Conservation (phyloP, 2,797 vertebrate species). For the Pterois miles region DNA sequence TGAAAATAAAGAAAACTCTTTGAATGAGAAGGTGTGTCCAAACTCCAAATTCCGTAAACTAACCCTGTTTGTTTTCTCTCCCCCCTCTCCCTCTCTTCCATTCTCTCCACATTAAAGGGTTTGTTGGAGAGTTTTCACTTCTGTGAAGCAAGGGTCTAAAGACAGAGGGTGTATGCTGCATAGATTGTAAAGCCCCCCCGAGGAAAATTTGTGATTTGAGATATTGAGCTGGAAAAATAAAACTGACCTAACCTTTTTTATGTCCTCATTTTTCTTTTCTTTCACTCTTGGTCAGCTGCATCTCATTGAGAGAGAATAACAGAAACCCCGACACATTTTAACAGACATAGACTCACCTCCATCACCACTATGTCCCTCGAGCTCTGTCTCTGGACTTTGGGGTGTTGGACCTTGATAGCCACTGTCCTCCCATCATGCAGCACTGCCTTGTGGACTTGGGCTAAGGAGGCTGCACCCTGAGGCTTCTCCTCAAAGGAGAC, state of each 20-base stretch:
- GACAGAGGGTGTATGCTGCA: no score
- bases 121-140: no score
- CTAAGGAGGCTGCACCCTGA: constrained; percentile 93
- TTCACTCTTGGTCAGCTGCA: background rate
- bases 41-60: no score
- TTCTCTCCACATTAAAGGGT: no score
- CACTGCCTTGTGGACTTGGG: constrained; percentile 96
- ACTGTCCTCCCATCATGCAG: constrained; percentile 91
- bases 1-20: no score
- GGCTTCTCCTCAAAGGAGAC: constrained; percentile 91
- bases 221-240: background rate
- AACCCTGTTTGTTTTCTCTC: no score
- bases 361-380: constrained; percentile 94
- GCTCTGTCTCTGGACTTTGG: constrained; percentile 94
- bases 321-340: background rate
- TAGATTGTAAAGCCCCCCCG: no score
- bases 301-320: background rate
- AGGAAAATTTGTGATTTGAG: no score
- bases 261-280: background rate
- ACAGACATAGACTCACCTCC: constrained; percentile 86
- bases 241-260: background rate
- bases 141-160: no score
- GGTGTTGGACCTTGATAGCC: constrained; percentile 97
- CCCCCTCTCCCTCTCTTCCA: no score
- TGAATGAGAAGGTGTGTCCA: no score